Percentiles rank a stretch among this genome's conserved stretches.
Evolutionary conservation across 2,113 vertebrate species (phyloP).

Genomic region (Nesogale talazaci): DNA sequence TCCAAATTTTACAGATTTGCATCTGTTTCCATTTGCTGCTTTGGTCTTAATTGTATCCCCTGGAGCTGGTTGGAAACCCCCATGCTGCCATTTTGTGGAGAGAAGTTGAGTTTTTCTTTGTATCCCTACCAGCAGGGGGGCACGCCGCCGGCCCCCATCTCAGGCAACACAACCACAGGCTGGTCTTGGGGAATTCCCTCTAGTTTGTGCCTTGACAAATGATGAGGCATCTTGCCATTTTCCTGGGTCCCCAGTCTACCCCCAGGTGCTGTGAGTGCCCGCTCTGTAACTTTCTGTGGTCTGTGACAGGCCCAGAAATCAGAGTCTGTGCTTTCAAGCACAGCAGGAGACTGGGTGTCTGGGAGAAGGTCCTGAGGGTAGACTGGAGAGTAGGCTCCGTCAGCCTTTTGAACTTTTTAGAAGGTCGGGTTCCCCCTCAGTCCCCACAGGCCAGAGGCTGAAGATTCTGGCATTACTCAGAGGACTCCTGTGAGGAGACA

Average conservation of each 20-base stretch:
- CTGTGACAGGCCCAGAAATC: neutral
- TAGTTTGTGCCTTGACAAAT: constrained; percentile 41
- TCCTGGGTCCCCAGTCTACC: constrained; percentile 35
- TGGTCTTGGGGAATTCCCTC: neutral
- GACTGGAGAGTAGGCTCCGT: neutral
- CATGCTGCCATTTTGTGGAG: neutral
- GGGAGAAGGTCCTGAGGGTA: neutral
- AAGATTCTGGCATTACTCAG: neutral
- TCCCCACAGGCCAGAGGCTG: neutral
- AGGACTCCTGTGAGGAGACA: neutral
- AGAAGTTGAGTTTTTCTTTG: neutral
- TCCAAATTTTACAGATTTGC: neutral
- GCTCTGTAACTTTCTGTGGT: neutral
- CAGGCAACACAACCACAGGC: neutral
- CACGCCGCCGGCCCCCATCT: neutral
- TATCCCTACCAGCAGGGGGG: neutral
- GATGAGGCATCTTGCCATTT: constrained; percentile 13
- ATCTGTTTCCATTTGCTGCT: neutral
- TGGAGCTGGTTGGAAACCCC: no score
- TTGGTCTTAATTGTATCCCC: neutral
- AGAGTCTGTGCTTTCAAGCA: neutral
- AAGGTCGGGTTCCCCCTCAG: neutral
- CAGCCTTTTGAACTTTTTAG: neutral
- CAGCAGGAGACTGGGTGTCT: neutral
- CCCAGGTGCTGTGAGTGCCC: neutral